Conservation (phyloP, 1,140 invertebrate species). For the Platorchestia sp. region DNA sequence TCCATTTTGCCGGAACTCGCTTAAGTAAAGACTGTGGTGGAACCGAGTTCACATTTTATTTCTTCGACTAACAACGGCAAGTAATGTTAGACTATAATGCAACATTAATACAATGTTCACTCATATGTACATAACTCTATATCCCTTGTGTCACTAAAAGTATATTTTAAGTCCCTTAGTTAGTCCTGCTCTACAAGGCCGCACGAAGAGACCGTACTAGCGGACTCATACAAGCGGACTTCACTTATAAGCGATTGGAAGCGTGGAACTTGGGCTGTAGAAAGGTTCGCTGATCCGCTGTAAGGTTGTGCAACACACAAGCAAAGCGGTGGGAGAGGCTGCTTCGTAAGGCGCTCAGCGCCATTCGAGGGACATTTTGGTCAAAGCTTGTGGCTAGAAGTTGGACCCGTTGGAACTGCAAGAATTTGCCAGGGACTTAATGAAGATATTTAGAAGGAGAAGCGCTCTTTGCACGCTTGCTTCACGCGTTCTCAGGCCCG, state of each 20-base stretch:
- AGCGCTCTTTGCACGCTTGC: neutral
- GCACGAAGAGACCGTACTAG: neutral
- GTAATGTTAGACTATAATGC: neutral
- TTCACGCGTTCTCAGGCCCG: neutral
- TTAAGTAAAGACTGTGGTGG: neutral
- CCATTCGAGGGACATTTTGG: slow-evolving; percentile 12
- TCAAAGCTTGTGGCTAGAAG: neutral
- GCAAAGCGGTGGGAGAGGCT: neutral
- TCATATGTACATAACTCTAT: neutral
- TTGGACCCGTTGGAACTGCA: slow-evolving; percentile 17
- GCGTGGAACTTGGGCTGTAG: neutral
- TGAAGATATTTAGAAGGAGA: slow-evolving; percentile 50
- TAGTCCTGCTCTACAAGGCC: neutral
- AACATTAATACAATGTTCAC: neutral
- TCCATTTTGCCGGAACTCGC: too few species aligned
- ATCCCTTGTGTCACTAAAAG: too few species aligned
- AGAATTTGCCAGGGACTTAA: slow-evolving; percentile 39
- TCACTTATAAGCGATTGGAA: neutral
- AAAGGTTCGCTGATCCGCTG: neutral
- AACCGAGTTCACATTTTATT: neutral
- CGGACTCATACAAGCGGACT: neutral
- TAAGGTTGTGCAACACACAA: neutral
- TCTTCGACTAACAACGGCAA: neutral
- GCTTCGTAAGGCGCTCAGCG: neutral
- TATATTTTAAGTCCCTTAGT: too few species aligned